phyloP scores from a whole-genome alignment of 1,140 invertebrate genomes.

The Diachasma alloeum region DNA sequence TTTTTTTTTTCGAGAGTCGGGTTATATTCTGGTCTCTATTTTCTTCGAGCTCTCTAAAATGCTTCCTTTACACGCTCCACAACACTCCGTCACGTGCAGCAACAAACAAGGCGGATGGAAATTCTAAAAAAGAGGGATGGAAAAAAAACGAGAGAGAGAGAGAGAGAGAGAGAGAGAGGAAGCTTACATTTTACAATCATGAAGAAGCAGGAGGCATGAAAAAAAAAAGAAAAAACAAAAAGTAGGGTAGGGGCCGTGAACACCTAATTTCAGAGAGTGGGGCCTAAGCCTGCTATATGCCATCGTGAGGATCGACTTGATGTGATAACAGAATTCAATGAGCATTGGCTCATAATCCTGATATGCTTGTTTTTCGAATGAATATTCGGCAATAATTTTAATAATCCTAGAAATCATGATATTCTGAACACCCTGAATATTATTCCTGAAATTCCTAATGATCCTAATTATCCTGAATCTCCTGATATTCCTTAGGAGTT shows the following conservation, averaged over 20 bases:
- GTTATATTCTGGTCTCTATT: slow-evolving; percentile 2
- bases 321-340: slow-evolving; percentile 48
- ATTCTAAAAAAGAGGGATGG: not conserved
- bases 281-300: slow-evolving; percentile 58
- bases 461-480: too few species aligned
- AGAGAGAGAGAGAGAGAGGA: slow-evolving; percentile 18
- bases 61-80: slow-evolving; percentile 19
- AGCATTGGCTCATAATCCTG: too few species aligned
- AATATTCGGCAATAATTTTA: too few species aligned
- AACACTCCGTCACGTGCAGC: not conserved
- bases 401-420: too few species aligned
- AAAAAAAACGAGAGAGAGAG: slow-evolving; percentile 18
- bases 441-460: too few species aligned
- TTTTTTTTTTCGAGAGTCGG: not conserved
- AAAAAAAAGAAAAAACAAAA: slow-evolving; percentile 1
- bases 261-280: slow-evolving; percentile 59
- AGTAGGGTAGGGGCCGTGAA: slow-evolving; percentile 5
- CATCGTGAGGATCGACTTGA: slow-evolving; percentile 49
- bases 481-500: too few species aligned
- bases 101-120: not conserved
- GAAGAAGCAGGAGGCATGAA: not conserved
- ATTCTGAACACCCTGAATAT: too few species aligned
- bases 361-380: too few species aligned
- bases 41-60: slow-evolving; percentile 1
- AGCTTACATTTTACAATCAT: slow-evolving; percentile 28